Evolutionary conservation across 2,797 vertebrate genomes (phyloP).

Genomic region (Anguilla anguilla): DNA sequence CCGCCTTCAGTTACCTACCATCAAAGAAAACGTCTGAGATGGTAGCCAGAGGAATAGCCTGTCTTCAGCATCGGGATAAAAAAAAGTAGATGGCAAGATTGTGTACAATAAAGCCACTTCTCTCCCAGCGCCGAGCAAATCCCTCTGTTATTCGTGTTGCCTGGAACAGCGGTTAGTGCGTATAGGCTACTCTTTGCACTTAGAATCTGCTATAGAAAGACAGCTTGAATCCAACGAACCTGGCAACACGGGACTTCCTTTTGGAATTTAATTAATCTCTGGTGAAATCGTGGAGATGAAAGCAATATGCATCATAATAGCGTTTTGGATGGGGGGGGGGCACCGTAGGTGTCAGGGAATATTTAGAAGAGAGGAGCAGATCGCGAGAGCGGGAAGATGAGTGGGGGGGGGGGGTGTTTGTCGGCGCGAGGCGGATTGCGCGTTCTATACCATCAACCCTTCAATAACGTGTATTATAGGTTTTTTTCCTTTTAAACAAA

Average conservation of each 20-base stretch:
- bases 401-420: no score
- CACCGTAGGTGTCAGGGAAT: not conserved
- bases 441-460: not conserved
- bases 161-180: not conserved
- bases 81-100: not conserved
- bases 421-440: not conserved
- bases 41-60: not conserved
- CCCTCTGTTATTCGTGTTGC: not conserved
- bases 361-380: not conserved
- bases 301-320: slow-evolving; percentile 15
- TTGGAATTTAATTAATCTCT: slow-evolving; percentile 37
- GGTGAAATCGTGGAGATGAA: slow-evolving; percentile 26
- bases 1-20: not conserved
- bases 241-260: slow-evolving; percentile 28
- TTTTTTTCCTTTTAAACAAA: not conserved
- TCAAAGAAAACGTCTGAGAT: not conserved
- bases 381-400: not conserved
- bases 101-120: not conserved
- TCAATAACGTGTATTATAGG: not conserved
- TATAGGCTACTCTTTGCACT: slow-evolving; percentile 11
- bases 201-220: slow-evolving; percentile 23
- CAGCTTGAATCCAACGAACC: slow-evolving; percentile 30
- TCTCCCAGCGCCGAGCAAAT: not conserved
- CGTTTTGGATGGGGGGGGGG: not conserved
- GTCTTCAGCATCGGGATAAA: not conserved